A percentile compares a stretch with the other conserved stretches of the same genome.
Conservation (phyloP, 2,113 vertebrate genomes). For the Alethe diademata region DNA sequence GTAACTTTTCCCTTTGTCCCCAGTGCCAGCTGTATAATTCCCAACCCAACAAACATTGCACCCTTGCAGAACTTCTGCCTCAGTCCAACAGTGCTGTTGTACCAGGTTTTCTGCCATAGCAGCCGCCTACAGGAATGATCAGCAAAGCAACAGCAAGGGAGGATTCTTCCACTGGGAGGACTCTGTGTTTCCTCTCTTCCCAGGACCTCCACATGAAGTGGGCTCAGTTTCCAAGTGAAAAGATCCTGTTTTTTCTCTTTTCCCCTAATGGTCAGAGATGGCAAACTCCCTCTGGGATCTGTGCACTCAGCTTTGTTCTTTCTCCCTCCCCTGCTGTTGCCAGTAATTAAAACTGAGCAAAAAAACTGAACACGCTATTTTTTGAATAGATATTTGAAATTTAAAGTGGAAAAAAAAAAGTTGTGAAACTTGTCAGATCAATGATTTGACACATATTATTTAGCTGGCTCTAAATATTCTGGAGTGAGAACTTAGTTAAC, state of each 20-base stretch:
- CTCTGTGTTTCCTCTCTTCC: background rate
- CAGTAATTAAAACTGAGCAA: slow-evolving; percentile 46
- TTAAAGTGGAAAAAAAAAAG: slow-evolving; percentile 65
- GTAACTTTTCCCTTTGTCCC: slow-evolving; percentile 10
- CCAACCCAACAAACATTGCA: background rate
- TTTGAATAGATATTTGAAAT: slow-evolving; percentile 70
- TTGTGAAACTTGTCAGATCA: slow-evolving; percentile 71
- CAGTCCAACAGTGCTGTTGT: background rate
- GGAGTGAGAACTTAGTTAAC: slow-evolving; percentile 70
- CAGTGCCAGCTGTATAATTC: background rate
- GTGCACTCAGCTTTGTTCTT: slow-evolving; percentile 6
- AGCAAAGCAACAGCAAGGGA: background rate
- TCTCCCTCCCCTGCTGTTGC: background rate
- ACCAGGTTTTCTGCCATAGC: background rate
- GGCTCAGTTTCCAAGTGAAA: background rate
- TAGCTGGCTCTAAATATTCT: slow-evolving; percentile 71
- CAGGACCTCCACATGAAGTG: background rate
- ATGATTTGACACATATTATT: slow-evolving; percentile 71
- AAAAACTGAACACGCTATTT: slow-evolving; percentile 55
- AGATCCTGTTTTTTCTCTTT: background rate
- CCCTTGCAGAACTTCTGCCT: background rate
- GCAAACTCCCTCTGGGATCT: background rate
- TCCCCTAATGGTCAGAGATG: slow-evolving; percentile 36
- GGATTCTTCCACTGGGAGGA: background rate
- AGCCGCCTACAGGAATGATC: background rate